Conservation (phyloP, 2,888 invertebrate genomes). For the Autographa gamma region DNA sequence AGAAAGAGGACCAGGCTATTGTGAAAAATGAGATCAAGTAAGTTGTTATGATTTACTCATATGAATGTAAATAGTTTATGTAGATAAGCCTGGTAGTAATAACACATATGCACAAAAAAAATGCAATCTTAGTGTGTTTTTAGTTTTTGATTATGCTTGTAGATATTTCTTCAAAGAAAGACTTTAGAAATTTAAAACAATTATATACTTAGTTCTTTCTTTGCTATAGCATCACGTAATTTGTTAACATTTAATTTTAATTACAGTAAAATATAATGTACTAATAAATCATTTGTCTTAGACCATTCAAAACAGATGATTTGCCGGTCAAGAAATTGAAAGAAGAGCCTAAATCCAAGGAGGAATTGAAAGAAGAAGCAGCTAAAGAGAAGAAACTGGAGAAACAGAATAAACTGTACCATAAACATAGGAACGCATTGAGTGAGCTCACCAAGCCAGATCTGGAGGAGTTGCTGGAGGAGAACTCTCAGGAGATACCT, state of each 20-base stretch:
- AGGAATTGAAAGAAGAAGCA: conserved; percentile 84
- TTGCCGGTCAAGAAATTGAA: conserved; percentile 92
- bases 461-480: conserved; percentile 90
- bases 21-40: conserved; percentile 91
- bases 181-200: no score
- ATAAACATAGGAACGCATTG: conserved; percentile 75
- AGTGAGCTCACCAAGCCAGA: conserved; percentile 89
- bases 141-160: no score
- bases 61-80: no score
- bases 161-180: no score
- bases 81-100: no score
- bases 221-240: no score
- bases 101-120: no score
- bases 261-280: no score
- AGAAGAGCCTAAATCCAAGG: conserved; percentile 88
- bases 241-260: no score
- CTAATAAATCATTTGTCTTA: conserved; percentile 49
- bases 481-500: conserved; percentile 92
- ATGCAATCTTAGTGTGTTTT: no score
- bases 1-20: conserved; percentile 91
- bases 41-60: conserved; percentile 64
- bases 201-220: no score
- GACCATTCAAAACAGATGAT: conserved; percentile 84
- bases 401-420: conserved; percentile 91
- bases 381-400: conserved; percentile 89